These are phyloP conservation scores for Strigops habroptila DNA, from an alignment of 2,113 vertebrate genomes.

Conservation along the genomic window DNA sequence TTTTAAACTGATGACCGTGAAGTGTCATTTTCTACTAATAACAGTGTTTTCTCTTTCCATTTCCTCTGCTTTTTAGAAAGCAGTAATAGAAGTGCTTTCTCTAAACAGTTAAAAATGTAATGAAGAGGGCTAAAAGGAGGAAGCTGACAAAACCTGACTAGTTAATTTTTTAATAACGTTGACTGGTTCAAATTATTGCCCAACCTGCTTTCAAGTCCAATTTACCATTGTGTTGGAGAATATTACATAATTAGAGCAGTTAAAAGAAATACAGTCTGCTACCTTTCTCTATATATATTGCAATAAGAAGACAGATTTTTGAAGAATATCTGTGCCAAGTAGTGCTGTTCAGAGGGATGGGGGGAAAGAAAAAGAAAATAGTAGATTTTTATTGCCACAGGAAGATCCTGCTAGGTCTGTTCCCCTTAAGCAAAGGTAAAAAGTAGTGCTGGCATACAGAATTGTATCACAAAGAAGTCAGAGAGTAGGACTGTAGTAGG, in stretches of 20 bases:
- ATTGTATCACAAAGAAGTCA: neutral
- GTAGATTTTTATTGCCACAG: neutral
- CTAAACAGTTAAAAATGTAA: constrained; percentile 34
- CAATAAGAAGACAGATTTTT: neutral
- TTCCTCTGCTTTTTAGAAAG: constrained; percentile 26
- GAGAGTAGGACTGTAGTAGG: neutral
- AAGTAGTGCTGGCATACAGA: neutral
- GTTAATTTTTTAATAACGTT: neutral
- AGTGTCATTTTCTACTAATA: constrained; percentile 60
- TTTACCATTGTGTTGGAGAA: neutral
- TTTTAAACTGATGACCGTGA: constrained; percentile 62
- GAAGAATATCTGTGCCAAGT: neutral
- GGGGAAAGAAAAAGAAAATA: neutral
- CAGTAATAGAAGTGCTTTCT: neutral
- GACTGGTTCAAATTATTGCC: neutral
- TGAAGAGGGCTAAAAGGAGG: neutral
- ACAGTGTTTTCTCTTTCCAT: constrained; percentile 26
- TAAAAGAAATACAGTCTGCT: neutral
- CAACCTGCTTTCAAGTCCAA: neutral
- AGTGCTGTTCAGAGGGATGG: neutral
- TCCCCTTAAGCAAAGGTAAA: neutral
- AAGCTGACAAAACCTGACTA: neutral
- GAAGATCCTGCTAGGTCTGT: neutral
- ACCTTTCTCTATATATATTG: neutral
- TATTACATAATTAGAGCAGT: neutral